Conservation (phyloP, 2,888 invertebrate genomes). For the Dastarcus helophoroides region DNA sequence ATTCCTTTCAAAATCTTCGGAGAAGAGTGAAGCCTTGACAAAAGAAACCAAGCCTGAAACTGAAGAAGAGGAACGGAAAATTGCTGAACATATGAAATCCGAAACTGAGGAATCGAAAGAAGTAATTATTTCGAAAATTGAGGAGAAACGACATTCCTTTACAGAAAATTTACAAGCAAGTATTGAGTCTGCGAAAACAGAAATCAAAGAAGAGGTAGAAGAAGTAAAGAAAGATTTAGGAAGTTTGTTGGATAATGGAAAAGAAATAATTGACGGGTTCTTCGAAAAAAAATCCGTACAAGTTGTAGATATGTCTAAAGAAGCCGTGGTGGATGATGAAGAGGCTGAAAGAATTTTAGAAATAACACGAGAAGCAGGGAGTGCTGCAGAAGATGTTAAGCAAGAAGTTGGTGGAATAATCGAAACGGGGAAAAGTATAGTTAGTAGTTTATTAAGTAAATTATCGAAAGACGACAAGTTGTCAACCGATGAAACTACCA, state of each 20-base stretch:
- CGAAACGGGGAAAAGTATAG: too few species aligned
- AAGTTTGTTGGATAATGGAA: slow-evolving; percentile 7
- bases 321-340: slow-evolving; percentile 1
- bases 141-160: too few species aligned
- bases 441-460: too few species aligned
- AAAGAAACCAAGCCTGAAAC: too few species aligned
- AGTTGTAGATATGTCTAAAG: slow-evolving; percentile 1
- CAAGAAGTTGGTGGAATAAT: too few species aligned
- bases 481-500: too few species aligned
- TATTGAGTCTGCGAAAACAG: slow-evolving; percentile 3
- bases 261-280: slow-evolving; percentile 7
- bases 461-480: too few species aligned
- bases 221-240: too few species aligned
- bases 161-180: neutral
- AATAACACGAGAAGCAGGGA: neutral
- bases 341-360: slow-evolving; percentile 2
- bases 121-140: slow-evolving; percentile 6
- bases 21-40: neutral
- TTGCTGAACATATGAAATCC: slow-evolving; percentile 1
- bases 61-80: too few species aligned
- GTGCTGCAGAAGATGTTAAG: slow-evolving; percentile 2
- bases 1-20: too few species aligned
- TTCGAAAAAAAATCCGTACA: slow-evolving; percentile 5
- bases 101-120: slow-evolving; percentile 10
- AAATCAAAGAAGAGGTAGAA: slow-evolving; percentile 9